Conservation (phyloP, 1,140 invertebrate genomes). For the Camponotus vicinus region DNA sequence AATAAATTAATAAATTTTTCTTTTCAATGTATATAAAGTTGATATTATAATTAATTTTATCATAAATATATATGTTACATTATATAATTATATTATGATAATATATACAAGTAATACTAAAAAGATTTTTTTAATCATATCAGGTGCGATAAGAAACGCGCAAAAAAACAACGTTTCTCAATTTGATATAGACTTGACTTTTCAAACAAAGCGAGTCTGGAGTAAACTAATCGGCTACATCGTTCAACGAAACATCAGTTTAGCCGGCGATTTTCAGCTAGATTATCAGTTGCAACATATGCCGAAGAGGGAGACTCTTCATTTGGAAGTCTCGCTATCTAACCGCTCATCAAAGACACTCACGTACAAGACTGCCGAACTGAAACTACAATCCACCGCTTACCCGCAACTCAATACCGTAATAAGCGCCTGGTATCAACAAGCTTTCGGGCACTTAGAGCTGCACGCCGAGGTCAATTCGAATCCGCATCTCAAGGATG, state of each 20-base stretch:
- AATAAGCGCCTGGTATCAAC: slow-evolving; percentile 88
- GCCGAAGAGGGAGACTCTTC: slow-evolving; percentile 89
- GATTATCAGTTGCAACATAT: slow-evolving; percentile 90
- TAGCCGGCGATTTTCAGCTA: slow-evolving; percentile 88
- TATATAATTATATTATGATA: not conserved
- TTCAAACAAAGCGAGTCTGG: slow-evolving; percentile 90
- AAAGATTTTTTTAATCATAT: slow-evolving; percentile 18
- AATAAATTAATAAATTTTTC: not conserved
- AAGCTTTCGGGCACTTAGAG: slow-evolving; percentile 87
- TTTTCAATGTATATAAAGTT: not conserved
- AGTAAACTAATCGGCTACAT: slow-evolving; percentile 90
- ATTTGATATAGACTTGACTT: slow-evolving; percentile 89
- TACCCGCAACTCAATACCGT: slow-evolving; percentile 92
- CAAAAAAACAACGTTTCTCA: slow-evolving; percentile 90
- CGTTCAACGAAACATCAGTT: slow-evolving; percentile 86
- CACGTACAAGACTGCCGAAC: slow-evolving; percentile 87
- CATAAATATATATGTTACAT: not conserved
- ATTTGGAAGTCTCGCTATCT: slow-evolving; percentile 88
- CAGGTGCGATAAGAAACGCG: slow-evolving; percentile 85
- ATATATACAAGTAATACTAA: not conserved
- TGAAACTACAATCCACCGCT: slow-evolving; percentile 90
- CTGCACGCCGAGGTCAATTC: slow-evolving; percentile 86
- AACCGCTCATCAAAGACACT: slow-evolving; percentile 89
- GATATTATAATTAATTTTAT: not conserved
- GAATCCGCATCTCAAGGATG: slow-evolving; percentile 85